These are phyloP conservation scores for Caenorhabditis japonica DNA, from an alignment of 2,888 invertebrate species.

Conservation along the genomic window DNA sequence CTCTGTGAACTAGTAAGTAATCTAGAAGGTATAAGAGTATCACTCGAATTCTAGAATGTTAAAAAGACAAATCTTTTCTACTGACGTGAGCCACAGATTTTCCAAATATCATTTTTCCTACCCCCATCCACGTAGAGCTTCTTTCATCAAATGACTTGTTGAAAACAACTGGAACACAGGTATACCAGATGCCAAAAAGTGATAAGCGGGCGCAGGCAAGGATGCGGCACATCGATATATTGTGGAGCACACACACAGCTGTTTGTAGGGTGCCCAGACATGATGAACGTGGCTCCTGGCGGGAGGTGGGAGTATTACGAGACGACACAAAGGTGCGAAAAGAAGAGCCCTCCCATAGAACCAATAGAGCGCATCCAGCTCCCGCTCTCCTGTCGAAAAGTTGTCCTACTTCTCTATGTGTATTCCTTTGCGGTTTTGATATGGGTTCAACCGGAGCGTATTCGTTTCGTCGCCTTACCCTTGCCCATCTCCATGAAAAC, in stretches of 20 bases:
- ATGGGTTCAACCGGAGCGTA: slow-evolving; percentile 71
- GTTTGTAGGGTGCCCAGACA: slow-evolving; percentile 51
- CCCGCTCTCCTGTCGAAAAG: slow-evolving; percentile 12
- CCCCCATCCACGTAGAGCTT: too few relatives aligned
- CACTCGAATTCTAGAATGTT: neutral
- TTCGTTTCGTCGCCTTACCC: slow-evolving; percentile 67
- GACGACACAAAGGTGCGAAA: slow-evolving; percentile 53
- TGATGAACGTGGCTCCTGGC: slow-evolving; percentile 52
- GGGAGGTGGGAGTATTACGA: slow-evolving; percentile 52
- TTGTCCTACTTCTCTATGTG: slow-evolving; percentile 42
- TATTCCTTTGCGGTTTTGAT: slow-evolving; percentile 36
- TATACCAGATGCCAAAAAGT: slow-evolving; percentile 40
- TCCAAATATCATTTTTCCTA: too few relatives aligned
- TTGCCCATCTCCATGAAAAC: slow-evolving; percentile 51
- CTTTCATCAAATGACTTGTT: slow-evolving; percentile 23
- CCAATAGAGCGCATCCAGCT: slow-evolving; percentile 47
- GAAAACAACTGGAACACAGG: slow-evolving; percentile 41
- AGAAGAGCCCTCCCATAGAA: slow-evolving; percentile 54
- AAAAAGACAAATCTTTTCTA: neutral
- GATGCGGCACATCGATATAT: slow-evolving; percentile 25
- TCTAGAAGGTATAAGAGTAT: too few relatives aligned
- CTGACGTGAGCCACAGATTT: neutral
- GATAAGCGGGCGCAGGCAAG: slow-evolving; percentile 23
- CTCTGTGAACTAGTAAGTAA: too few relatives aligned
- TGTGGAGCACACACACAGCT: slow-evolving; percentile 40